Evolutionary conservation across 1,140 invertebrate genomes (phyloP), one percentile per base, ranked within the genome.

Genomic region (Polyergus mexicanus): DNA sequence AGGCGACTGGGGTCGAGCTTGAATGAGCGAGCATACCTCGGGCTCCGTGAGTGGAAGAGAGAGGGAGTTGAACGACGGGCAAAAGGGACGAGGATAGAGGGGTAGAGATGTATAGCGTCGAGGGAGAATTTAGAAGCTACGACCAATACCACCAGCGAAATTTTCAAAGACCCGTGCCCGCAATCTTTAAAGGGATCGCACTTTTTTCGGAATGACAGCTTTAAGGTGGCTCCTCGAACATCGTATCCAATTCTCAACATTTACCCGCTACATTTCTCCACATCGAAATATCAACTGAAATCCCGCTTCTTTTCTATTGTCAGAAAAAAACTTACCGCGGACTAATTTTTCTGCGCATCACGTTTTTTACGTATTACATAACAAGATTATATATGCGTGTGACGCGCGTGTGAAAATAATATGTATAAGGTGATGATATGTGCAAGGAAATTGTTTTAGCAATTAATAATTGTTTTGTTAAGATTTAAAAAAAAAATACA

Each of bases 1-100:
- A 89, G 87, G 90, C 89, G 89, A 84, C 89, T 86, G 86, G 85
- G 85, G 92, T 91, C 89, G 92, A 92, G 92, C 92, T 94, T 94
- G 93, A 94, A 94, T 94, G 93, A 94, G 91, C 89, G 89, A 92
- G 91, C 65, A 69, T 90, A 85, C 72, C 80, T 74, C 77, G 85
- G n/a, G 35, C 56, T 51, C 25, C 25, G 80, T 19, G 72, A 78
- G 76, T 86, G 54, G 65, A 80, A 88, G 56, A 62, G 38, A 78
- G 25, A 35, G 41, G 63, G 85, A 78, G 76, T 47, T 38, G 74
- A 47, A 68, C 54, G 38, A 60, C 7, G 44, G 13, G 25, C 28
- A n/a, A 68, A 32, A 86, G 74, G 44, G 65, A 87, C 28, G 87
- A 75, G 60, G 44, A 72, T 10, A 72, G 66, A 72, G 66, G 56